Base-by-base conservation (phyloP, 2,888 invertebrate species). In the Sinodicranocentrus sp. region DNA sequence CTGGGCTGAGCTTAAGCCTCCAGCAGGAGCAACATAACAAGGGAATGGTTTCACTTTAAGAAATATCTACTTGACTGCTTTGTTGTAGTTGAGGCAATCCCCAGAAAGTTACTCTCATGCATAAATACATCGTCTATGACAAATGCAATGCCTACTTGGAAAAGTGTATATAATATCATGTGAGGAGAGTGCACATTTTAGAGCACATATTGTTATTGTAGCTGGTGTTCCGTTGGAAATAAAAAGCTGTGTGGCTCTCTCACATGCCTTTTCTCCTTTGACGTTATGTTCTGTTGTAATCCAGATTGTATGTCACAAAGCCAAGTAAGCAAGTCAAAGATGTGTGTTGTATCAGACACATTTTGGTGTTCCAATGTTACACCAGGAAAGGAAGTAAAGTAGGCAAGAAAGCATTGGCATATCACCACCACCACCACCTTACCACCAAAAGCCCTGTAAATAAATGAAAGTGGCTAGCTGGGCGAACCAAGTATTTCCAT, bases 341-440 rank as follows among this genome's bases (percentile, higher is more conserved):
- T 80, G 65, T 72, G 79, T 70, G 44, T 72, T 72, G 80, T 63
- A 65, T 67, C 43, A 72, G 72, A 80, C 80, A 80, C 72, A 72
- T 80, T 72, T 65, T 72, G 72, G 71, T 71, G 63, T 68, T 63
- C 71, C 65, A 67, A 72, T 65, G 63, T 80, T 72, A 72, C 80
- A 71, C 80, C 71, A 72, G 28, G 28, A 72, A 72, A 80, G 80
- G 71, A 72, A 65, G 63, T 63, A 65, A 79, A 78, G 67, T 44
- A 57, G 59, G 68, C 67, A 78, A 70, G 70, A 61, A 79, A 72
- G 67, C 52, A 80, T 63, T 65, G 63, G 39, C 57, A 48, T 67
- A 84, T 59, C 78, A 67, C 71, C 77, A 77, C 72, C 71, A 72
- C 77, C 77, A 71, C 78, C 73, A 71, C 43, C 80, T 33, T 52